Base-by-base conservation (phyloP, 1,140 invertebrate species). In the Diplogasteroides magnus region DNA sequence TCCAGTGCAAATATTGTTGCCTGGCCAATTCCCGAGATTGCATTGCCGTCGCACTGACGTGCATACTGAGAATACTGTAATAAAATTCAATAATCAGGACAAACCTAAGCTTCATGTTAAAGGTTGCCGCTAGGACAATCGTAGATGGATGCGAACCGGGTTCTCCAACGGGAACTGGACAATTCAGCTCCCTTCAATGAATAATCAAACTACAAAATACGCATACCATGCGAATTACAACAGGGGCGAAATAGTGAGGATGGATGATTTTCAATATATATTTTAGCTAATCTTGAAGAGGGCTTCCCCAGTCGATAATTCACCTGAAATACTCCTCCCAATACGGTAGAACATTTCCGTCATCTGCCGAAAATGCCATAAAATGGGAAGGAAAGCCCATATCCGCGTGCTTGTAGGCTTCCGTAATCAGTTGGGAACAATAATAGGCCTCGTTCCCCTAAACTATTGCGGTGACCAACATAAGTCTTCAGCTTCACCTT, bases 371-470 rank as follows among this genome's bases (percentile, higher is more conserved):
- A 59, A 70, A 70, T 28, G 55, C 65, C 11, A 70, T 27, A 6
- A 32, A 26, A 58, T 70, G 68, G 23, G 62, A 26, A 3, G 64
- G 64, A 61, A 74, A 74, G 32, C 65, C 19, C 25, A 64, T 67
- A 27, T 67, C 57, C 2, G 37, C 58, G 0, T n/a, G 27, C 2
- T 60, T 56, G 58, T 56, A 72, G 19, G 71, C 59, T 28, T 71
- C 65, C 27, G 64, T 64, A 6, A 74, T 68, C 23, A 74, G 32
- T 29, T 74, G 73, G 31, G 69, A 69, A 60, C 73, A 74, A 37
- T 74, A 74, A 61, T 66, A 74, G 0, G 73, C 67, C 31, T 64
- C 31, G 29, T 59, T n/a, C 13, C 61, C 69, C 13, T 48, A 48
- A 19, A 6, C 6, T 48, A 48, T 19, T 11, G 37, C 19, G 19